These are phyloP conservation scores for Oryzias curvinotus DNA, from an alignment of 2,113 vertebrate species.

Conservation along the genomic window DNA sequence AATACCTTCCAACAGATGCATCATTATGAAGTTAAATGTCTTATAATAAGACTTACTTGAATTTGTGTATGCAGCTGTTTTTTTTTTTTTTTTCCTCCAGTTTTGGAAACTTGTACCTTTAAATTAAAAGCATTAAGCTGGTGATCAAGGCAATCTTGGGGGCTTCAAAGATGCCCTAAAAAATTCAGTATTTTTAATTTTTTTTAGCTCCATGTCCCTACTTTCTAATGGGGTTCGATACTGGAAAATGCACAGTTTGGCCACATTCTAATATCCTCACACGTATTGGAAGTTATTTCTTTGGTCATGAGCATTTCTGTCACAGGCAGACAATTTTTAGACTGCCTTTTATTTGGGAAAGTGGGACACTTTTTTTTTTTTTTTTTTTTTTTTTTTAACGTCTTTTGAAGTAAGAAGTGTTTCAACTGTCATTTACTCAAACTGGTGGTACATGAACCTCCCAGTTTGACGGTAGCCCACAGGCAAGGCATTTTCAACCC, in stretches of 20 bases:
- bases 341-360: slow-evolving; percentile 59
- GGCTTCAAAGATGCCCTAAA: slow-evolving; percentile 65
- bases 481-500: slow-evolving; percentile 53
- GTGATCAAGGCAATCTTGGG: slow-evolving; percentile 68
- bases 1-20: slow-evolving; percentile 72
- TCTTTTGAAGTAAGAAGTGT: slow-evolving; percentile 54
- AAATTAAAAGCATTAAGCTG: slow-evolving; percentile 69
- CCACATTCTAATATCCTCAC: slow-evolving; percentile 47
- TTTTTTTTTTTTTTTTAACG: slow-evolving; percentile 45
- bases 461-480: slow-evolving; percentile 63
- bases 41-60: slow-evolving; percentile 88
- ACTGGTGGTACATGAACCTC: slow-evolving; percentile 43
- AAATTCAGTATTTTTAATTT: slow-evolving; percentile 69
- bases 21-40: slow-evolving; percentile 79
- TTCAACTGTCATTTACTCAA: slow-evolving; percentile 44
- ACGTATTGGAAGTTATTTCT: slow-evolving; percentile 45
- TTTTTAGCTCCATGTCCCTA: slow-evolving; percentile 43
- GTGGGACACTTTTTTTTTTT: slow-evolving; percentile 48
- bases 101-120: slow-evolving; percentile 72
- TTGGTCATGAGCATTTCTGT: slow-evolving; percentile 68
- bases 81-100: slow-evolving; percentile 77
- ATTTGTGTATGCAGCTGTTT: slow-evolving; percentile 79
- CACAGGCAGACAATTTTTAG: slow-evolving; percentile 48
- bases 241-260: slow-evolving; percentile 57
- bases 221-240: slow-evolving; percentile 59